phyloP scores from a whole-genome alignment of 2,888 invertebrate genomes.

The Cosmopolites sordidus region DNA sequence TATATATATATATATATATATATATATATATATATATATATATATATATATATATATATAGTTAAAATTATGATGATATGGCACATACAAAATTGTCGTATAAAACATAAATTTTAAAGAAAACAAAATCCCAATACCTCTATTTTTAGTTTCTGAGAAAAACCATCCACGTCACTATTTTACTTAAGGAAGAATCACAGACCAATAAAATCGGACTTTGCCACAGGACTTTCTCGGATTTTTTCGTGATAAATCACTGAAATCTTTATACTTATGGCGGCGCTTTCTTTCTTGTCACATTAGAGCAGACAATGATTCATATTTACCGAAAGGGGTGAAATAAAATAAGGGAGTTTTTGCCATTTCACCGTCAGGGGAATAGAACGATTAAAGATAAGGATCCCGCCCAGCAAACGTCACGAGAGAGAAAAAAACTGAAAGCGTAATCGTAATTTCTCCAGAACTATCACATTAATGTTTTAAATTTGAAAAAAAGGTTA shows the following conservation, averaged over 20 bases:
- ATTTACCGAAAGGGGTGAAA: slow-evolving; percentile 25
- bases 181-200: slow-evolving; percentile 27
- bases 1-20: too few relatives aligned
- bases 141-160: too few relatives aligned
- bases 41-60: too few relatives aligned
- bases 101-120: too few relatives aligned
- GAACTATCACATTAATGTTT: too few relatives aligned
- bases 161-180: slow-evolving; percentile 18
- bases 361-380: neutral
- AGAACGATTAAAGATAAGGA: neutral
- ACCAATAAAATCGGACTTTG: slow-evolving; percentile 29
- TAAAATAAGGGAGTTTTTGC: slow-evolving; percentile 3
- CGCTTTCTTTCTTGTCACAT: slow-evolving; percentile 27
- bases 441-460: too few relatives aligned
- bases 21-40: too few relatives aligned
- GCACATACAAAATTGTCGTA: too few relatives aligned
- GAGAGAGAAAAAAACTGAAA: too few relatives aligned
- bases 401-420: neutral
- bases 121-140: too few relatives aligned
- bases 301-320: slow-evolving; percentile 25
- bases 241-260: slow-evolving; percentile 27
- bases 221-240: slow-evolving; percentile 25
- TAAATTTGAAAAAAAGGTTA: too few relatives aligned
- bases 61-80: too few relatives aligned
- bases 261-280: slow-evolving; percentile 27